These are phyloP conservation scores for Bombylius discolor DNA, from an alignment of 2,888 invertebrate species.

Conservation along the genomic window DNA sequence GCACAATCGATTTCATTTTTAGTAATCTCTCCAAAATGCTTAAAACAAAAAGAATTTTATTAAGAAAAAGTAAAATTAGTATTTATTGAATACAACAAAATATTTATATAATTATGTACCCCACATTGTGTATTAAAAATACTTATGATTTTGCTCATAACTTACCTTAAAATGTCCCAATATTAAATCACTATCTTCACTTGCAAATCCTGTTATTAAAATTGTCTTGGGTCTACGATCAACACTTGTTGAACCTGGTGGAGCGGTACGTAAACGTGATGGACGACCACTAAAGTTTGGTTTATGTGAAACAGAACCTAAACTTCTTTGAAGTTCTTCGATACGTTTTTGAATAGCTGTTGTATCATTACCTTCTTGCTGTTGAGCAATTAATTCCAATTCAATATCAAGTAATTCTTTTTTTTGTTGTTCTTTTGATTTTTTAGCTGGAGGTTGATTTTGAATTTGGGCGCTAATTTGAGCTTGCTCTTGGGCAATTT, in stretches of 20 bases:
- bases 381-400: constrained; percentile 77
- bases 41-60: constrained; percentile 17
- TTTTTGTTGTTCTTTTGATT: constrained; percentile 68
- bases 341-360: constrained; percentile 66
- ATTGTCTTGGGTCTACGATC: constrained; percentile 81
- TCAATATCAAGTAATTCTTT: constrained; percentile 85
- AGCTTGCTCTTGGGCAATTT: constrained; percentile 34
- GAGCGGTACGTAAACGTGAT: constrained; percentile 26
- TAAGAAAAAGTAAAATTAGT: not conserved
- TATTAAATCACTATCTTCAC: constrained; percentile 68
- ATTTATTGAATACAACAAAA: too few relatives aligned
- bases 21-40: constrained; percentile 83
- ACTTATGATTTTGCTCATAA: too few relatives aligned
- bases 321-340: constrained; percentile 48
- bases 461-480: constrained; percentile 35
- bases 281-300: constrained; percentile 16
- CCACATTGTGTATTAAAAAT: too few relatives aligned
- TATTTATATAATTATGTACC: too few relatives aligned
- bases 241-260: constrained; percentile 42
- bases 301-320: constrained; percentile 21
- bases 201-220: constrained; percentile 74
- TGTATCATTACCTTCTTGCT: constrained; percentile 76
- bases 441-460: constrained; percentile 38
- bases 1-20: constrained; percentile 61
- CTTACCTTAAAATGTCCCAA: constrained; percentile 69